A percentile compares a stretch with the other conserved stretches of the same genome.
phyloP scores from a whole-genome alignment of 2,797 vertebrate genomes.

The Amphiprion clarkii region DNA sequence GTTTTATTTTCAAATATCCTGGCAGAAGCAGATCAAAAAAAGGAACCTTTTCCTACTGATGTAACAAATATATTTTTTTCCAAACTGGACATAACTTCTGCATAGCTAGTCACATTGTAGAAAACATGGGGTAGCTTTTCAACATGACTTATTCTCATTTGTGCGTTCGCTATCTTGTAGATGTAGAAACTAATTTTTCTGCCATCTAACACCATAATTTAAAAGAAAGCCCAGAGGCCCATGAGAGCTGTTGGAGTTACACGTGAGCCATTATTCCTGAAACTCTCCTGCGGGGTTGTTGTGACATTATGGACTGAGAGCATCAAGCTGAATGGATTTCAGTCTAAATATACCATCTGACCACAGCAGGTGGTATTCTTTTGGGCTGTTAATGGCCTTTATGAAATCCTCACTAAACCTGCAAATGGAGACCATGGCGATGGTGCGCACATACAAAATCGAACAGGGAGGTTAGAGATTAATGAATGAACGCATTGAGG shows the following conservation, averaged over 20 bases:
- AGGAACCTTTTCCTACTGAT: no score
- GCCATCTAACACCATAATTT: background rate
- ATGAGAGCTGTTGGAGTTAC: constrained; percentile 13
- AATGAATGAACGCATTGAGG: background rate
- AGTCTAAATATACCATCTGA: constrained; percentile 40
- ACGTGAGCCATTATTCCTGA: constrained; percentile 36
- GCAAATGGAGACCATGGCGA: background rate
- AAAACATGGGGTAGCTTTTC: no score
- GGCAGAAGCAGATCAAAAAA: no score
- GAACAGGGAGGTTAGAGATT: background rate
- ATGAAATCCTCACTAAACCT: constrained; percentile 7
- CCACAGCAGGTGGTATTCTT: constrained; percentile 24
- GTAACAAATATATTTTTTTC: no score
- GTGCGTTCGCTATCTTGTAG: constrained; percentile 9
- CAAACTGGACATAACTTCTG: no score
- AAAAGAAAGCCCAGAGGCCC: constrained; percentile 19
- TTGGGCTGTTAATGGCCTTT: constrained; percentile 4
- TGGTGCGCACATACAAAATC: background rate
- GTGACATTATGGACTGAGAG: constrained; percentile 38
- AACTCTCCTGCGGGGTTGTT: constrained; percentile 18
- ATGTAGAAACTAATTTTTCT: background rate
- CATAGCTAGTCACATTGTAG: no score
- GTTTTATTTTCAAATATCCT: no score
- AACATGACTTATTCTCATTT: background rate
- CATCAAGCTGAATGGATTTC: constrained; percentile 21